Evolutionary conservation across 2,797 vertebrate species (phyloP).

Genomic region (Garrulus glandarius): DNA sequence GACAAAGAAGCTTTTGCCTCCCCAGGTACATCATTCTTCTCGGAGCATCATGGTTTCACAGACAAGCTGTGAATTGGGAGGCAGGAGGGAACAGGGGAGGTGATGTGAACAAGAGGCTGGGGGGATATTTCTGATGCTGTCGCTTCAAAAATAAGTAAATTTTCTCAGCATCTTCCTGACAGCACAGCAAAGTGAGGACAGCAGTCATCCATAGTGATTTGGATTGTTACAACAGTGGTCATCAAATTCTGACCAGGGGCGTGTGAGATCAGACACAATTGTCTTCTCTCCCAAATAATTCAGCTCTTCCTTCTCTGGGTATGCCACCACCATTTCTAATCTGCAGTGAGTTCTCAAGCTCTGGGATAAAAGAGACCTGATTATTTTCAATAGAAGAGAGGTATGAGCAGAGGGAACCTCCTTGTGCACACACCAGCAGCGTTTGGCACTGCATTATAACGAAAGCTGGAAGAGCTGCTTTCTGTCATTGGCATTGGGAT

Average conservation of each 20-base stretch:
- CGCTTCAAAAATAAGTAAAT: neutral
- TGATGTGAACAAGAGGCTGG: neutral
- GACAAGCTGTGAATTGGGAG: neutral
- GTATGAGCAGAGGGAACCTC: neutral
- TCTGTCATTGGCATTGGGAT: neutral
- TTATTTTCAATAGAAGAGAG: neutral
- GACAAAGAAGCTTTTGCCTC: neutral
- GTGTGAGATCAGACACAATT: neutral
- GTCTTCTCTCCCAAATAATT: neutral
- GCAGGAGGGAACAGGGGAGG: neutral
- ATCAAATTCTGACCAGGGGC: neutral
- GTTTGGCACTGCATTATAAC: neutral
- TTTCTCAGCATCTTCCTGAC: neutral
- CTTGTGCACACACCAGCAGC: neutral
- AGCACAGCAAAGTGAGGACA: neutral
- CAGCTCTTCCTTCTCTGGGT: neutral
- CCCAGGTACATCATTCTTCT: neutral
- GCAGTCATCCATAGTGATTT: neutral
- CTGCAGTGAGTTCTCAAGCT: neutral
- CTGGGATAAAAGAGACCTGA: neutral
- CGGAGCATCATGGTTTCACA: neutral
- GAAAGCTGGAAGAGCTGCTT: neutral
- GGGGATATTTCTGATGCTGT: neutral
- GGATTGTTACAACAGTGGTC: neutral
- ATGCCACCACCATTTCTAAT: neutral